Evolutionary conservation across 2,888 invertebrate species (phyloP).

Genomic region (Aelia acuminata): DNA sequence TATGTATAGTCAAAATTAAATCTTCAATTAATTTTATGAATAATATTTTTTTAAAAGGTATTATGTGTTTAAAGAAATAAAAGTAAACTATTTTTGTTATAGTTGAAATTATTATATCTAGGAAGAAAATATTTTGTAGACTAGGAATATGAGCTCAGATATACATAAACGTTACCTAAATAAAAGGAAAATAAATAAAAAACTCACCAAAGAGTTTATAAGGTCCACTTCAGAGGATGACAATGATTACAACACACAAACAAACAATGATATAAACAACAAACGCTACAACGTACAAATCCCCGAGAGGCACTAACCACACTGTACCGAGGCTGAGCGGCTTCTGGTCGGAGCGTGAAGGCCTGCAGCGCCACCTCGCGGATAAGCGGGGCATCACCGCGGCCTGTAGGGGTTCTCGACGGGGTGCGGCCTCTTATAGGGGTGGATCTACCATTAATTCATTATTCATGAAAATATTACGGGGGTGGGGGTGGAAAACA

Average conservation of each 20-base stretch:
- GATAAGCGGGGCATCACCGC: neutral
- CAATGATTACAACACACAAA: neutral
- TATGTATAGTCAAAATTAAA: too few species aligned
- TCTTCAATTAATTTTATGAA: too few species aligned
- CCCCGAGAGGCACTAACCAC: neutral
- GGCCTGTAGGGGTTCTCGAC: neutral
- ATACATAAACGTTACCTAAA: neutral
- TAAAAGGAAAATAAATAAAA: neutral
- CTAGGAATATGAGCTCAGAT: neutral
- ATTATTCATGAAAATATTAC: neutral
- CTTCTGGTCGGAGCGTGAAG: neutral
- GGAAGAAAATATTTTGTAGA: too few species aligned
- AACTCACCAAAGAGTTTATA: neutral
- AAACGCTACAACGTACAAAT: neutral
- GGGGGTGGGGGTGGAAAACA: neutral
- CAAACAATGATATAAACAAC: slow-evolving; percentile 3
- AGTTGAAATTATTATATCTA: too few species aligned
- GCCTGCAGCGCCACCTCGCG: slow-evolving; percentile 40
- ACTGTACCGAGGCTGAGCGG: slow-evolving; percentile 24
- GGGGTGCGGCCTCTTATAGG: neutral
- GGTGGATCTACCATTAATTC: neutral
- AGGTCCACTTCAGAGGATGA: neutral
- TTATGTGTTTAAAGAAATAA: too few species aligned
- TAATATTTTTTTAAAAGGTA: too few species aligned
- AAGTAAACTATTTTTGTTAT: too few species aligned